phyloP scores from a whole-genome alignment of 2,888 invertebrate genomes.

The Xestoiulus laeticollis region DNA sequence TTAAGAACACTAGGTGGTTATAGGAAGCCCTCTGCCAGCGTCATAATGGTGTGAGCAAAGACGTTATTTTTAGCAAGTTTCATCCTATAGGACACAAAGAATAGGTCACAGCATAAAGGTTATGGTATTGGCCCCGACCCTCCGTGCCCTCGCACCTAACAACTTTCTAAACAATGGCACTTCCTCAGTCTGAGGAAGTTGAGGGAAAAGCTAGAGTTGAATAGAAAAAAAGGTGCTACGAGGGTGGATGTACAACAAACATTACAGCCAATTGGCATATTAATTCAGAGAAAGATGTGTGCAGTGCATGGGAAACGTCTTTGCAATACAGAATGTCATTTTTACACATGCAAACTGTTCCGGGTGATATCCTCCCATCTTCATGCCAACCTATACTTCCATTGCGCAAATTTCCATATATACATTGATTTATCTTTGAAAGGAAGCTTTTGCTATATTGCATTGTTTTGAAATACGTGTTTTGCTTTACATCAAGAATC shows the following conservation, averaged over 20 bases:
- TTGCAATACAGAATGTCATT: neutral
- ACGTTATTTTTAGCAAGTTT: constrained; percentile 34
- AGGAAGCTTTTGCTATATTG: no score
- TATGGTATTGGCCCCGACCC: constrained; percentile 43
- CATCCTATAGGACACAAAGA: constrained; percentile 17
- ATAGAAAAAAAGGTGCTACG: constrained; percentile 7
- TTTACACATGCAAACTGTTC: neutral
- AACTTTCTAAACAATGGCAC: constrained; percentile 48
- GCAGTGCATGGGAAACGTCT: constrained; percentile 6
- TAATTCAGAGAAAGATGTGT: constrained; percentile 32
- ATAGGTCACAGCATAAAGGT: constrained; percentile 39
- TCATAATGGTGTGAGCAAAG: neutral
- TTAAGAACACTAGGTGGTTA: neutral
- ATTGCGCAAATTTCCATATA: no score
- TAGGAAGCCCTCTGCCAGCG: constrained; percentile 11
- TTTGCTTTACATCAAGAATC: no score
- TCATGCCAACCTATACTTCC: neutral
- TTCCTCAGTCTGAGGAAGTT: constrained; percentile 42
- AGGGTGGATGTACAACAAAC: constrained; percentile 40
- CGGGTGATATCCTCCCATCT: neutral
- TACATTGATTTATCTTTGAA: no score
- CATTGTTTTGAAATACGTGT: no score
- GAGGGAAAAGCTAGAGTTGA: constrained; percentile 12
- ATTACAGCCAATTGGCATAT: constrained; percentile 20
- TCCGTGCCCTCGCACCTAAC: constrained; percentile 29